These are phyloP conservation scores for Anhinga rufa DNA, from an alignment of 2,113 vertebrate genomes.

Conservation along the genomic window DNA sequence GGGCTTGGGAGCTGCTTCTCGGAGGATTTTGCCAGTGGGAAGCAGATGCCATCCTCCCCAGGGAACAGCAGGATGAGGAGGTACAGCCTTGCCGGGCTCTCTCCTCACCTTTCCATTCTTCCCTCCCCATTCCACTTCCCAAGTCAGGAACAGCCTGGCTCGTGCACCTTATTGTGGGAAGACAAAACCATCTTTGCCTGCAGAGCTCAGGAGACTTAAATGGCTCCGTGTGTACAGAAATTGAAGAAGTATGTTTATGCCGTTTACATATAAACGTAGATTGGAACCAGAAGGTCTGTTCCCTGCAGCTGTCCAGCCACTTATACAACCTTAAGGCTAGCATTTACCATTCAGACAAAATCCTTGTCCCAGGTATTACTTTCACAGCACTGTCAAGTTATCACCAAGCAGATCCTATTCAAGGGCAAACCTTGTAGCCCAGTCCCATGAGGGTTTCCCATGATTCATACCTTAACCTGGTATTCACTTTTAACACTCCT, in stretches of 20 bases:
- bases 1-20: not conserved
- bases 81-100: not conserved
- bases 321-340: not conserved
- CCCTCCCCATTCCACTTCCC: not conserved
- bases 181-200: rapidly evolving
- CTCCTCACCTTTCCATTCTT: not conserved
- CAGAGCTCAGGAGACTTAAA: not conserved
- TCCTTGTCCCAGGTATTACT: not conserved
- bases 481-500: not conserved
- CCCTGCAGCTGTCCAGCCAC: not conserved
- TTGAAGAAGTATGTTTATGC: not conserved
- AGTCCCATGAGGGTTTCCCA: not conserved
- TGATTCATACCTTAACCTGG: not conserved
- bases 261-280: not conserved
- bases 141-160: not conserved
- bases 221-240: not conserved
- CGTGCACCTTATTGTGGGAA: not conserved
- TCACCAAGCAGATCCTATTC: not conserved
- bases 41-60: not conserved
- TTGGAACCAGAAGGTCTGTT: not conserved
- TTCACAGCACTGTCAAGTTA: not conserved
- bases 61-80: not conserved
- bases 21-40: not conserved
- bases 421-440: not conserved
- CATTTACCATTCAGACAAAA: not conserved